phyloP scores from a whole-genome alignment of 2,113 vertebrate genomes.

The Ciconia stormi region DNA sequence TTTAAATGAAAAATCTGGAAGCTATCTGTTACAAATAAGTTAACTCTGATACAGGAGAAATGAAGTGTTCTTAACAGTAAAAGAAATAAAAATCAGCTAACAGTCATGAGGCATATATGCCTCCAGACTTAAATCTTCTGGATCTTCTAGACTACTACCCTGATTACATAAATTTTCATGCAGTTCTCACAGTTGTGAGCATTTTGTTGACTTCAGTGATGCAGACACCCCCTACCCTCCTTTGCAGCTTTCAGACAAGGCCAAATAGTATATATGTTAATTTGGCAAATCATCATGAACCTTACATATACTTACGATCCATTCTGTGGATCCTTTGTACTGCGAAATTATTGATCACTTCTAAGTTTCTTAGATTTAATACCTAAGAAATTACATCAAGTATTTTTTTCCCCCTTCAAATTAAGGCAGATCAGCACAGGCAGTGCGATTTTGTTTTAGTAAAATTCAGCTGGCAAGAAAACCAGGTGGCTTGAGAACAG shows the following conservation, averaged over 20 bases:
- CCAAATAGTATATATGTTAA: neutral
- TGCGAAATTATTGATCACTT: neutral
- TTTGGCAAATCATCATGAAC: neutral
- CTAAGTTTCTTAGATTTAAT: neutral
- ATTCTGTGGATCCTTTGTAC: neutral
- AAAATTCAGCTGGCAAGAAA: neutral
- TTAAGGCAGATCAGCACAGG: neutral
- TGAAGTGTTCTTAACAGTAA: neutral
- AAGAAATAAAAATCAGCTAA: neutral
- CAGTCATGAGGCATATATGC: neutral
- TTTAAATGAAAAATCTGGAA: neutral
- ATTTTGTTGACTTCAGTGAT: neutral
- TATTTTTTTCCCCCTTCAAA: neutral
- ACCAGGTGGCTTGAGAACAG: neutral
- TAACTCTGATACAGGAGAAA: neutral
- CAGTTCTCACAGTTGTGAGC: neutral
- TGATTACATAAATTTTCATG: neutral
- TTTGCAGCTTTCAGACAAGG: neutral
- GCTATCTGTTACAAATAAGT: neutral
- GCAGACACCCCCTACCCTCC: neutral
- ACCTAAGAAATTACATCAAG: neutral
- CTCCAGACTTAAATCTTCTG: neutral
- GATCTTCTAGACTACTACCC: neutral
- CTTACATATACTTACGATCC: neutral
- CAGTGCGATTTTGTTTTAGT: neutral